Evolutionary conservation across 2,113 vertebrate species (phyloP).

Genomic region (Mormyrus iriodes): DNA sequence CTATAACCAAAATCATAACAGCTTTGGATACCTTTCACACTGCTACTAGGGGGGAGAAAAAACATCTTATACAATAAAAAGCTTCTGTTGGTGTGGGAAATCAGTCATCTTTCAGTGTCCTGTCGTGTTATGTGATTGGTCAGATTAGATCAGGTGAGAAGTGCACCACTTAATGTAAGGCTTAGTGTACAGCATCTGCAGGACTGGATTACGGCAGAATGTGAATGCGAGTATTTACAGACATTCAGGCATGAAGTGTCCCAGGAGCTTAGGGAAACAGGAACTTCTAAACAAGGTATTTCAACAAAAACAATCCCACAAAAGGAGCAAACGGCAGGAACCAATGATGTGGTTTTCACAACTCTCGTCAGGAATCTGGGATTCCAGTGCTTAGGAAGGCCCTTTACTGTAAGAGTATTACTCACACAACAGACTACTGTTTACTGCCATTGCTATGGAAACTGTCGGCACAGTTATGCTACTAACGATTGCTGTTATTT

Average conservation of each 20-base stretch:
- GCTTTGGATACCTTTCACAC: neutral
- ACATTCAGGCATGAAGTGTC: neutral
- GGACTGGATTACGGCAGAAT: neutral
- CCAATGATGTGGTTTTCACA: constrained; percentile 39
- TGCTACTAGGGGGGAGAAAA: neutral
- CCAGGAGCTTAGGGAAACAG: neutral
- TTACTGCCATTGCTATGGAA: constrained; percentile 49
- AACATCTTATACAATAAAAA: neutral
- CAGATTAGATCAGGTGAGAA: neutral
- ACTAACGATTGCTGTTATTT: neutral
- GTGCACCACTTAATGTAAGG: neutral
- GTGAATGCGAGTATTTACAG: neutral
- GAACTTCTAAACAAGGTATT: neutral
- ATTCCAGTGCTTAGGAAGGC: constrained; percentile 29
- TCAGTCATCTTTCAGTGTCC: neutral
- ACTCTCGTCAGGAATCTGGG: constrained; percentile 45
- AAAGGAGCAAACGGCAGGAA: constrained; percentile 35
- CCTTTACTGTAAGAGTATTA: constrained; percentile 19
- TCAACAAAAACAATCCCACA: neutral
- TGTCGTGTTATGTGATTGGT: neutral
- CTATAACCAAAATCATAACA: neutral
- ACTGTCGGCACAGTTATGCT: constrained; percentile 33
- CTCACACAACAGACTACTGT: constrained; percentile 33
- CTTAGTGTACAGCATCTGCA: neutral
- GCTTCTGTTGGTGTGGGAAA: neutral